phyloP scores from a whole-genome alignment of 2,888 invertebrate species.

The Spilosoma lubricipeda region DNA sequence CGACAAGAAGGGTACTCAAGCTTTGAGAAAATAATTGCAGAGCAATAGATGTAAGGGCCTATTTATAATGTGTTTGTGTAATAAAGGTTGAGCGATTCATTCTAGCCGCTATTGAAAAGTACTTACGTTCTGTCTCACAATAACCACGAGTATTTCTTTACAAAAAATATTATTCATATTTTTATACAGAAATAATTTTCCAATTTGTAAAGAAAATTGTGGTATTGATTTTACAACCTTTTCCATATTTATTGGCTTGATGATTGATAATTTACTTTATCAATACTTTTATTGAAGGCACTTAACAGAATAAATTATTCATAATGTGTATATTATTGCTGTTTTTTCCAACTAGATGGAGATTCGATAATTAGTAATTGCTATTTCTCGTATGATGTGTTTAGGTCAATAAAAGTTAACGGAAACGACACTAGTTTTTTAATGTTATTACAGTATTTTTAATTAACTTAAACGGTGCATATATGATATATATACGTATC shows the following conservation, averaged over 20 bases:
- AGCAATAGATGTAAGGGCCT: constrained; percentile 31
- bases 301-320: neutral
- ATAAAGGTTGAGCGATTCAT: neutral
- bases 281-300: neutral
- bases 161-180: neutral
- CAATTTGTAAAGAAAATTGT: neutral
- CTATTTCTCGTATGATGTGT: constrained; percentile 32
- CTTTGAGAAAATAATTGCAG: constrained; percentile 50
- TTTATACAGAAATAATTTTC: too few species aligned
- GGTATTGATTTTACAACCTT: neutral
- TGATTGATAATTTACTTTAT: neutral
- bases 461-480: constrained; percentile 40
- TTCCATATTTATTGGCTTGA: neutral
- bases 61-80: neutral
- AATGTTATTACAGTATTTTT: constrained; percentile 51
- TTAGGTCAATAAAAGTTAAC: constrained; percentile 60
- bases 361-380: constrained; percentile 23
- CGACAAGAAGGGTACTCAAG: constrained; percentile 53
- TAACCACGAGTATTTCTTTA: neutral
- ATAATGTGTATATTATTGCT: constrained; percentile 5
- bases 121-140: neutral
- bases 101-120: neutral
- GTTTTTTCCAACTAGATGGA: constrained; percentile 11
- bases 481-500: constrained; percentile 28
- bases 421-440: constrained; percentile 48